A percentile compares a stretch with the other conserved stretches of the same genome.
Conservation (phyloP, 2,797 vertebrate genomes). For the Cottoperca gobio region DNA sequence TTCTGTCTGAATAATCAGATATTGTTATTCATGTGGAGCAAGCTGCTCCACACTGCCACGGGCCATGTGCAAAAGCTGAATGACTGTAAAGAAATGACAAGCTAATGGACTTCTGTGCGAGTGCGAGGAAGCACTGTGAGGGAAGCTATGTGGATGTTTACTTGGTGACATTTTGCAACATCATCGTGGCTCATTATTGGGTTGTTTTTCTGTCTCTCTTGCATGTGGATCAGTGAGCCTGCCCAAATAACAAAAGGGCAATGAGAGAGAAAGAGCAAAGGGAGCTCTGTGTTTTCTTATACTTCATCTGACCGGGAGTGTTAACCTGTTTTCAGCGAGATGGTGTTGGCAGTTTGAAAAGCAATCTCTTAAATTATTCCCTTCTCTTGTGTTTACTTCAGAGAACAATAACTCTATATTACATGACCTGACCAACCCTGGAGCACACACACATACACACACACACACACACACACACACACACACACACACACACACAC, state of each 20-base stretch:
- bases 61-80: slow-evolving; percentile 80
- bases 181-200: slow-evolving; percentile 51
- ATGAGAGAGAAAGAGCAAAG: background rate
- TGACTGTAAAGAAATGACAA: slow-evolving; percentile 77
- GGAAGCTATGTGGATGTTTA: slow-evolving; percentile 62
- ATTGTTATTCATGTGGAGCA: slow-evolving; percentile 80
- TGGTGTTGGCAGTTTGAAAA: slow-evolving; percentile 44
- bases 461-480: slow-evolving; percentile 29
- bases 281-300: slow-evolving; percentile 19
- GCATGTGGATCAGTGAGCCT: slow-evolving; percentile 8
- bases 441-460: slow-evolving; percentile 21
- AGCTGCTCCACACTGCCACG: slow-evolving; percentile 71
- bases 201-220: slow-evolving; percentile 11
- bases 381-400: slow-evolving; percentile 58
- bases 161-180: slow-evolving; percentile 66
- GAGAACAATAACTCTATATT: slow-evolving; percentile 65
- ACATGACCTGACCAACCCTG: slow-evolving; percentile 44
- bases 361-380: slow-evolving; percentile 56
- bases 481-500: slow-evolving; percentile 28
- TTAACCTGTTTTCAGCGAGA: slow-evolving; percentile 44
- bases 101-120: slow-evolving; percentile 74
- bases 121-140: slow-evolving; percentile 64
- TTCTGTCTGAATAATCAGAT: slow-evolving; percentile 79
- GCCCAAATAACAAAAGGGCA: slow-evolving; percentile 20
- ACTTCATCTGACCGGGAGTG: slow-evolving; percentile 10